Base-by-base conservation (phyloP, 2,888 invertebrate genomes). In the Drosophila prostipennis region DNA sequence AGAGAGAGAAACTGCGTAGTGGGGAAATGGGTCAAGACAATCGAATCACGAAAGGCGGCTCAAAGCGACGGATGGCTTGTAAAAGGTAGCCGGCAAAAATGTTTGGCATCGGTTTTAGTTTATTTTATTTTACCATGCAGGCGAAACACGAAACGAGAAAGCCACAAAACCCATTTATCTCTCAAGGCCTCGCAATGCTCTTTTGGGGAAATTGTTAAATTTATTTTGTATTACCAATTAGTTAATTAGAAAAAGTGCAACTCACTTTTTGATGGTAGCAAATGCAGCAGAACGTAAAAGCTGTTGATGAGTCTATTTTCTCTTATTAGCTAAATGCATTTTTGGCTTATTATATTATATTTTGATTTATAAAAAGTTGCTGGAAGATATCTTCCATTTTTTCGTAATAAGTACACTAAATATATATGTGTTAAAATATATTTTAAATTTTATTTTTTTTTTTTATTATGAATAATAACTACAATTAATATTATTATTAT, bases 11-110 rank as follows among this genome's bases (percentile, higher is more conserved):
- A 55, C 49, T 49, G 63, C 46, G 52, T 46, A 52, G 37, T 39
- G 37, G 45, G 51, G 56, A 83, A 86, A 88, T 83, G 83, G 83
- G 88, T 87, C 88, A 87, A 51, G 64, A 53, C 73, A 71, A 59
- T 78, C 72, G 70, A 72, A 69, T 76, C 73, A 73, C 74, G 76
- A 67, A 68, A 39, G n/a, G 46, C 43, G 45, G 43, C 40, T 29
- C 42, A 39, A 39, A 45, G 46, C 56, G 36, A 42, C 49, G 37
- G 39, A 72, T 59, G 65, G 64, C 68, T 73, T 48, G 73, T 72
- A 80, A 83, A 74, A 78, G 80, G 72, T 58, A 74, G 75, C 79
- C 86, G 85, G 85, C 76, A 81, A 85, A 84, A 68, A 73, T 65
- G 72, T 55, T 73, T 61, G 61, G 23, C 69, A 68, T 68, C 53